phyloP scores from a whole-genome alignment of 2,113 vertebrate genomes.

The Phalacrocorax pelagicus region DNA sequence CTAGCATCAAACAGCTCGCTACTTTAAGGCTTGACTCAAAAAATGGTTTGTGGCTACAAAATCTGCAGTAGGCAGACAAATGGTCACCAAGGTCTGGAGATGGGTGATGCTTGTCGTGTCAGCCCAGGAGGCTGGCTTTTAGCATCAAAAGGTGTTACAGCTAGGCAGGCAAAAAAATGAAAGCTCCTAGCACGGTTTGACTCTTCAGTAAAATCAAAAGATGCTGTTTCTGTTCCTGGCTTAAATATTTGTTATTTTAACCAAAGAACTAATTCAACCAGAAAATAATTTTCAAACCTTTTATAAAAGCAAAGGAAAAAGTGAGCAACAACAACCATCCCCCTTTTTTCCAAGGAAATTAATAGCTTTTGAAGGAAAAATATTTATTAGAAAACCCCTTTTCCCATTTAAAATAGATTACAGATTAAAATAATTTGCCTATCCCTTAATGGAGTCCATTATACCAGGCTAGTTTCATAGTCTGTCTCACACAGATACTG shows the following conservation, averaged over 20 bases:
- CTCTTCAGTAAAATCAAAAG: not conserved
- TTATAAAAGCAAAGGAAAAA: constrained; percentile 5
- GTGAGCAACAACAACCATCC: not conserved
- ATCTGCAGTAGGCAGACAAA: not conserved
- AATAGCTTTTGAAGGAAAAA: constrained; percentile 23
- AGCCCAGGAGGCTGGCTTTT: not conserved
- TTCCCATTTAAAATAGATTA: constrained; percentile 37
- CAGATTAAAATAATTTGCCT: constrained; percentile 47
- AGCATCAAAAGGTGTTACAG: not conserved
- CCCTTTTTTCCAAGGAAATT: not conserved
- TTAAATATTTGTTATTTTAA: constrained; percentile 21
- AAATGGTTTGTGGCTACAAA: not conserved
- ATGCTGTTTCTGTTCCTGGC: not conserved
- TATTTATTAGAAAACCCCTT: constrained; percentile 22
- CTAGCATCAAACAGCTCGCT: not conserved
- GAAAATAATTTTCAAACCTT: constrained; percentile 6
- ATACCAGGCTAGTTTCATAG: constrained; percentile 29
- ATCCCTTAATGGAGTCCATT: constrained; percentile 48
- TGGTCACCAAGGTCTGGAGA: not conserved
- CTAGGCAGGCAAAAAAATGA: not conserved
- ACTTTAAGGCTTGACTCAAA: not conserved
- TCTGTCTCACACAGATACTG: constrained; percentile 47
- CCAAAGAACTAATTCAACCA: not conserved
- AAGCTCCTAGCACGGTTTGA: not conserved
- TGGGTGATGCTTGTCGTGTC: not conserved